phyloP scores from a whole-genome alignment of 2,113 vertebrate species.

The Thryonomys swinderianus region DNA sequence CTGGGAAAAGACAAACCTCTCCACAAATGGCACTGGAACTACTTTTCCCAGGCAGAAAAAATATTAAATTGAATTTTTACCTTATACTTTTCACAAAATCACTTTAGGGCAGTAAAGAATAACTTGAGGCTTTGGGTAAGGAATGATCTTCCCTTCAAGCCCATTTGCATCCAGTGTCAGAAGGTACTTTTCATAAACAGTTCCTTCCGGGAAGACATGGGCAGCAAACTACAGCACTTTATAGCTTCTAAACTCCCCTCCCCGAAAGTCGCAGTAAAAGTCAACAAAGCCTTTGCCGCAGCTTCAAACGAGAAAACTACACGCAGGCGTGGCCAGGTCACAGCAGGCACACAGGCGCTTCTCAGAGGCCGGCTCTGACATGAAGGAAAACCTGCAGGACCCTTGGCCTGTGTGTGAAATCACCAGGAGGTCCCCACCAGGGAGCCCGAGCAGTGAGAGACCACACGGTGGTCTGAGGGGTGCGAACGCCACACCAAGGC shows the following conservation, averaged over 20 bases:
- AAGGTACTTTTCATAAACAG: slow-evolving; percentile 20
- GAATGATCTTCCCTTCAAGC: background rate
- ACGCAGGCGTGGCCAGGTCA: background rate
- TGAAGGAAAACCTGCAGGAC: background rate
- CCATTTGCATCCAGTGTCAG: background rate
- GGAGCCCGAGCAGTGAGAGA: background rate
- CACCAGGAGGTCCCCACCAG: background rate
- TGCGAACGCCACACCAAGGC: slow-evolving; percentile 36
- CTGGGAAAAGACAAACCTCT: background rate
- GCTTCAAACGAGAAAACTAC: background rate
- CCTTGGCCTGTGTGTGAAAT: background rate
- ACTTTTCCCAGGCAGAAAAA: slow-evolving; percentile 37
- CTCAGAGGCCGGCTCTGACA: background rate
- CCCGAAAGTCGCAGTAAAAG: background rate
- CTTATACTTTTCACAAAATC: slow-evolving; percentile 42
- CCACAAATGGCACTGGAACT: background rate
- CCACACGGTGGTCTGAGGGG: rapidly evolving
- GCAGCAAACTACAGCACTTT: background rate
- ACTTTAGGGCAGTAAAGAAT: slow-evolving; percentile 15
- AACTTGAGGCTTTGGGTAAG: slow-evolving; percentile 1
- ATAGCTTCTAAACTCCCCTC: slow-evolving; percentile 23
- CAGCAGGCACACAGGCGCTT: background rate
- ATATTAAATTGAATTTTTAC: slow-evolving; percentile 13
- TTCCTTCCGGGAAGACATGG: background rate
- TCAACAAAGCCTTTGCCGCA: background rate